Conservation (phyloP, 2,797 vertebrate genomes). For the Tachyglossus aculeatus region DNA sequence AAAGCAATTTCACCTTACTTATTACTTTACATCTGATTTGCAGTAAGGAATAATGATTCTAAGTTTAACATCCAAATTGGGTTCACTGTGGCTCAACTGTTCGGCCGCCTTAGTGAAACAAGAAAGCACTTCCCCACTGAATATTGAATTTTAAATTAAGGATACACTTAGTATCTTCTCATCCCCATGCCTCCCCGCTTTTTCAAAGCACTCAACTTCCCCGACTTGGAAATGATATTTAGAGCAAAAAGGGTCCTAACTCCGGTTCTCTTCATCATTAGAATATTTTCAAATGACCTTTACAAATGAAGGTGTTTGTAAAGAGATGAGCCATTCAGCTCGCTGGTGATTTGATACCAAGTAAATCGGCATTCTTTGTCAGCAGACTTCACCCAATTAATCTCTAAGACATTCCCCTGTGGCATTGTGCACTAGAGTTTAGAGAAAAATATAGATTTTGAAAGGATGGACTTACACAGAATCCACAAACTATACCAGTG, state of each 20-base stretch:
- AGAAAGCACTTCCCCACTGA: not conserved
- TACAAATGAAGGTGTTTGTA: not conserved
- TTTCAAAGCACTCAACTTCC: not conserved
- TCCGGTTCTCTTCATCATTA: not conserved
- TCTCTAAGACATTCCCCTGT: not conserved
- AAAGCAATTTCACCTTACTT: conserved; percentile 11
- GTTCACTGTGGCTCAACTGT: not conserved
- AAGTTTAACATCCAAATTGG: not conserved
- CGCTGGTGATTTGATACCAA: not conserved
- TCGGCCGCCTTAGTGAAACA: not conserved
- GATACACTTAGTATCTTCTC: not conserved
- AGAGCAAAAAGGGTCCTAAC: not conserved
- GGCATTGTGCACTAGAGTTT: not conserved
- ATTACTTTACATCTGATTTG: conserved; percentile 8
- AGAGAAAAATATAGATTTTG: no score
- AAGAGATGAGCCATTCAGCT: not conserved
- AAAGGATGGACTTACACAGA: no score
- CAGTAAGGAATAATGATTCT: not conserved
- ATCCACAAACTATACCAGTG: no score
- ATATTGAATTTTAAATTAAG: not conserved
- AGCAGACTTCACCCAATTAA: not conserved
- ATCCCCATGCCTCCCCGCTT: not conserved
- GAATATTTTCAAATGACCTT: not conserved
- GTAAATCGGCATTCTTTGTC: not conserved
- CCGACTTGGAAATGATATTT: not conserved